Evolutionary conservation across 1,140 invertebrate species (phyloP).

Genomic region (Drepana arcuata): DNA sequence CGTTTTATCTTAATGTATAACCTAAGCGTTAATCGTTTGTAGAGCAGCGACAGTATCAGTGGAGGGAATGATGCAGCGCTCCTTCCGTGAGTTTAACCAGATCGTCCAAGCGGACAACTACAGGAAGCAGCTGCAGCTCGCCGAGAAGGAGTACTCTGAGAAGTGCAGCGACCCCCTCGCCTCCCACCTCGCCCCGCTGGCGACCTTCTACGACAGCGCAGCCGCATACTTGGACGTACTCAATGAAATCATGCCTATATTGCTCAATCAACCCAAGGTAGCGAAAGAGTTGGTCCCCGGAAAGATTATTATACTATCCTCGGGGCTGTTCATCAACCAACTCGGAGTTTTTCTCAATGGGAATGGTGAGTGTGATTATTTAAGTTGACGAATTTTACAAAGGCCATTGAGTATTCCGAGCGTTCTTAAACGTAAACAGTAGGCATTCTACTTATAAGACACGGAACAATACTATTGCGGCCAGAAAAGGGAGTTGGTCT

Average conservation of each 20-base stretch:
- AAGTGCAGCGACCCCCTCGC: constrained; percentile 48
- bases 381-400: too few species aligned
- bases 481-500: too few species aligned
- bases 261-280: constrained; percentile 72
- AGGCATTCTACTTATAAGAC: too few species aligned
- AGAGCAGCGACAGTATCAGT: constrained; percentile 90
- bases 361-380: constrained; percentile 51
- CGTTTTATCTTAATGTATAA: too few species aligned
- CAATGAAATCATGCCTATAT: constrained; percentile 71
- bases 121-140: constrained; percentile 74
- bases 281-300: constrained; percentile 78
- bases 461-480: too few species aligned
- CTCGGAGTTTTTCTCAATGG: constrained; percentile 68
- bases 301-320: constrained; percentile 78
- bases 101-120: constrained; percentile 77
- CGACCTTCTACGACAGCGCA: constrained; percentile 79
- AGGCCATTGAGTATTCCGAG: too few species aligned
- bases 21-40: too few species aligned
- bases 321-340: constrained; percentile 79
- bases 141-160: constrained; percentile 75
- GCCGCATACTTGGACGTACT: constrained; percentile 74
- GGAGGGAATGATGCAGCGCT: constrained; percentile 94
- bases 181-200: constrained; percentile 74
- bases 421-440: too few species aligned
- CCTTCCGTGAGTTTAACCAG: constrained; percentile 87